Evolutionary conservation across 2,888 invertebrate genomes (phyloP).

Genomic region (Sussaba pulchella): DNA sequence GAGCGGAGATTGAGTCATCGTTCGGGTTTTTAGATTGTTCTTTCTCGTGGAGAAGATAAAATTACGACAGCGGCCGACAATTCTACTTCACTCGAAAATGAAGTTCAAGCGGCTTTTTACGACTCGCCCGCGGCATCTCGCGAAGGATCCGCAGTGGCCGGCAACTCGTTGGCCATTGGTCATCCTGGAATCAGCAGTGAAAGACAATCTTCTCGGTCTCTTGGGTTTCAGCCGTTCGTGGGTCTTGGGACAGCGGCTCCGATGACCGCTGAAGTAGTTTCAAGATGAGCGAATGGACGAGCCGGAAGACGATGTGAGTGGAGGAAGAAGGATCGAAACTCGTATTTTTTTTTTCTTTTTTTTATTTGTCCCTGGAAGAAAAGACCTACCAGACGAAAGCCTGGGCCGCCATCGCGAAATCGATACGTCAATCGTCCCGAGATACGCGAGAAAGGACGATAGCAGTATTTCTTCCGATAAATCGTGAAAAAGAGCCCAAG

Average conservation of each 20-base stretch:
- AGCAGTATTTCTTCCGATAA: neutral
- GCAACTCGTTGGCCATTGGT: no score
- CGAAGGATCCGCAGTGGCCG: no score
- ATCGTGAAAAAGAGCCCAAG: conserved; percentile 32
- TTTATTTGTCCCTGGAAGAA: no score
- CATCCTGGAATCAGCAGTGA: neutral
- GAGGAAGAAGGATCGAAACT: conserved; percentile 13
- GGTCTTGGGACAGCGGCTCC: conserved; percentile 31
- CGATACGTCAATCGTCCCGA: conserved; percentile 80
- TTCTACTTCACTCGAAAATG: conserved; percentile 33
- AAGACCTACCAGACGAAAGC: conserved; percentile 21
- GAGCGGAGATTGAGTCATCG: no score
- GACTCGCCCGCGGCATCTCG: neutral
- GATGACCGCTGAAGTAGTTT: conserved; percentile 1
- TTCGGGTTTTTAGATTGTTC: conserved; percentile 1
- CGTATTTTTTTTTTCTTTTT: neutral
- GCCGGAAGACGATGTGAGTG: conserved; percentile 34
- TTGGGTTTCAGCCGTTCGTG: conserved; percentile 8
- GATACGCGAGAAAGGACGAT: conserved; percentile 65
- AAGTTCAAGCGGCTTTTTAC: conserved; percentile 16
- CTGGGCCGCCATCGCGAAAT: conserved; percentile 69
- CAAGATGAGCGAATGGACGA: conserved; percentile 5
- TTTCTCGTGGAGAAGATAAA: neutral
- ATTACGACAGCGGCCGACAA: conserved; percentile 13
- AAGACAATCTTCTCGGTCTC: conserved; percentile 21